Evolutionary conservation across 2,113 vertebrate species (phyloP).

Genomic region (Protobothrops mucrosquamatus): DNA sequence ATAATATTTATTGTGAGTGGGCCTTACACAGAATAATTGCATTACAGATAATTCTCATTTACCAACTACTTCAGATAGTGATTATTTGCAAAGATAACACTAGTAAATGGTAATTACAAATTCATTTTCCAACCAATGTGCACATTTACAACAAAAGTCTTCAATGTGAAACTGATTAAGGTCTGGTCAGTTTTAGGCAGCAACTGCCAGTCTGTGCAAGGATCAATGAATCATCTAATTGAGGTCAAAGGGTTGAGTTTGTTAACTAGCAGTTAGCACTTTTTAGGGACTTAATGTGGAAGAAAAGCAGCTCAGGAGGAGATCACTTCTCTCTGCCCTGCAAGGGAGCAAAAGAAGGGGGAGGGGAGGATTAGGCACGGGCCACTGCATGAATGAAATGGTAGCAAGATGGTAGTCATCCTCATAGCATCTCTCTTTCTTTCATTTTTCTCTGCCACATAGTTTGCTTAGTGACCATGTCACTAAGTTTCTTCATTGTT

Average conservation of each 20-base stretch:
- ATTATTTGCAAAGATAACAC: background rate
- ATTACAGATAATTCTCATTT: background rate
- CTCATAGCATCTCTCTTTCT: background rate
- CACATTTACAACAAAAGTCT: background rate
- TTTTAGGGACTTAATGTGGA: background rate
- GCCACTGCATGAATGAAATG: background rate
- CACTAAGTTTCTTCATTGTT: background rate
- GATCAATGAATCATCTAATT: background rate
- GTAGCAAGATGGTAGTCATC: background rate
- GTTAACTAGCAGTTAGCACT: background rate
- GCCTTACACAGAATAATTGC: background rate
- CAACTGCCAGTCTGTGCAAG: background rate
- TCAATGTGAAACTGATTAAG: background rate
- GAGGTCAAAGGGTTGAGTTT: background rate
- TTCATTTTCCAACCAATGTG: background rate
- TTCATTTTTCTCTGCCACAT: background rate
- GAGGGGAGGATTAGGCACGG: background rate
- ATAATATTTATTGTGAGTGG: background rate
- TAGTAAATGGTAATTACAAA: background rate
- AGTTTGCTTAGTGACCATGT: background rate
- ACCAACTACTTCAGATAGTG: background rate
- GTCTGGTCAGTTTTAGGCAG: background rate
- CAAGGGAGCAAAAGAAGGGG: background rate
- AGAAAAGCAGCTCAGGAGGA: background rate
- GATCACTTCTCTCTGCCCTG: background rate